Evolutionary conservation across 1,140 invertebrate genomes (phyloP).

Genomic region (Achroia grisella): DNA sequence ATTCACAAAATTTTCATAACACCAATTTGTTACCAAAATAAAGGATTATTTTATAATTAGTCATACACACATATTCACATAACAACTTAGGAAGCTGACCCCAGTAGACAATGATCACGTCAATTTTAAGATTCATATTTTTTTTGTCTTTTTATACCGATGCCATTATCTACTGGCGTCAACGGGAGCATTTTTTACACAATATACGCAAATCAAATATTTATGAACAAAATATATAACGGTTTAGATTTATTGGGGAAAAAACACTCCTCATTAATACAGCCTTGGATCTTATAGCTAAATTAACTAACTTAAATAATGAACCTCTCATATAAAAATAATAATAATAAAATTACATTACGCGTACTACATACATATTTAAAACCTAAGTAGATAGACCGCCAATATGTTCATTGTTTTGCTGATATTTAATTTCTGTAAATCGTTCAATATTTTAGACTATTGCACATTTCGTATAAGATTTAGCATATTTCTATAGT

Average conservation of each 20-base stretch:
- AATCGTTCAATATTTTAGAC: conserved; percentile 8
- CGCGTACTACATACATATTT: conserved; percentile 43
- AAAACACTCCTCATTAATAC: conserved; percentile 64
- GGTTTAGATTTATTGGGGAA: conserved; percentile 22
- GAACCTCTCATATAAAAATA: conserved; percentile 68
- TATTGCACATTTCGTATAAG: conserved; percentile 29
- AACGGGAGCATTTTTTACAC: conserved; percentile 52
- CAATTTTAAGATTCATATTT: conserved; percentile 12
- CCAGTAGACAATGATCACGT: conserved; percentile 30
- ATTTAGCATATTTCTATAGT: conserved; percentile 2
- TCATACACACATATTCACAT: conserved; percentile 65
- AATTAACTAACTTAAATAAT: conserved; percentile 65
- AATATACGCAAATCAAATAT: conserved; percentile 20
- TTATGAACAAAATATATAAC: conserved; percentile 27
- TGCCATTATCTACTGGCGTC: conserved; percentile 34
- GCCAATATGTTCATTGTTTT: conserved; percentile 41
- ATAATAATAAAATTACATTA: conserved; percentile 50
- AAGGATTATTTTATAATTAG: conserved; percentile 68
- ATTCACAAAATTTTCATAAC: conserved; percentile 71
- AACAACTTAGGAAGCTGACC: conserved; percentile 53
- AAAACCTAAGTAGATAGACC: conserved; percentile 66
- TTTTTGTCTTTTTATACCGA: conserved; percentile 23
- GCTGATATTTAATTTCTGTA: conserved; percentile 10
- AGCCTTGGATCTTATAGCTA: conserved; percentile 67
- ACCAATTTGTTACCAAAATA: conserved; percentile 72